These are phyloP conservation scores for Scaptomyza tumidula DNA, from an alignment of 2,888 invertebrate genomes.

Conservation along the genomic window DNA sequence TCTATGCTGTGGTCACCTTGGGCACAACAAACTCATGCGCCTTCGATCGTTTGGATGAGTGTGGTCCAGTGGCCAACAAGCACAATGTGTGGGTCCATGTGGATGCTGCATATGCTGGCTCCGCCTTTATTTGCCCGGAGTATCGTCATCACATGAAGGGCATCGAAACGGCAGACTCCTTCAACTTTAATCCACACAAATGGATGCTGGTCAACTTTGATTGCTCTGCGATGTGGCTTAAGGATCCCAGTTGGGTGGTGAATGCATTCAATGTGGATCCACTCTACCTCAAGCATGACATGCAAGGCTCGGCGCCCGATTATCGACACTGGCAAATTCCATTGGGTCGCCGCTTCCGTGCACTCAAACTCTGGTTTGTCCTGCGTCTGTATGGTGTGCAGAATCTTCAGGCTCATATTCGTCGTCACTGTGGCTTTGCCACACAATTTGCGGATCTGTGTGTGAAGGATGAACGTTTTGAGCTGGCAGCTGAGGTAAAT, in stretches of 20 bases:
- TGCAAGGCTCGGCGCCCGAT: conserved; percentile 95
- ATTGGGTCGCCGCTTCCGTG: conserved; percentile 95
- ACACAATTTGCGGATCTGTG: conserved; percentile 94
- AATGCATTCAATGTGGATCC: conserved; percentile 99
- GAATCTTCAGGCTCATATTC: conserved; percentile 93
- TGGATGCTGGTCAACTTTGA: conserved; percentile 99
- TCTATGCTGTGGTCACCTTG: conserved; percentile 95
- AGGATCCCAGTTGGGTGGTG: conserved; percentile 94
- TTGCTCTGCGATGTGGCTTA: conserved; percentile 99
- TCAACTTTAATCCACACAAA: conserved; percentile 99
- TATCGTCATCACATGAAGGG: conserved; percentile 95
- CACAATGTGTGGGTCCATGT: conserved; percentile 95
- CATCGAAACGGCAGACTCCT: conserved; percentile 95
- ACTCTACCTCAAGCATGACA: conserved; percentile 96
- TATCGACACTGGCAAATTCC: conserved; percentile 99
- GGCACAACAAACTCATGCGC: conserved; percentile 98
- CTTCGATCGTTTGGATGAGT: conserved; percentile 94
- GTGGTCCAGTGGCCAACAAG: conserved; percentile 94
- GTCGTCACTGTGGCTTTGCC: conserved; percentile 93
- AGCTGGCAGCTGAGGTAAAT: conserved; percentile 94
- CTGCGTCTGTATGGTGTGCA: conserved; percentile 94
- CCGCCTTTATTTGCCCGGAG: conserved; percentile 98
- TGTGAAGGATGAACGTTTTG: conserved; percentile 91
- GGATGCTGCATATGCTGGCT: conserved; percentile 97
- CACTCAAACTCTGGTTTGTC: conserved; percentile 98